Percentiles rank a stretch among this genome's conserved stretches.
Conservation (phyloP, 2,888 invertebrate genomes). For the Spodoptera littoralis region DNA sequence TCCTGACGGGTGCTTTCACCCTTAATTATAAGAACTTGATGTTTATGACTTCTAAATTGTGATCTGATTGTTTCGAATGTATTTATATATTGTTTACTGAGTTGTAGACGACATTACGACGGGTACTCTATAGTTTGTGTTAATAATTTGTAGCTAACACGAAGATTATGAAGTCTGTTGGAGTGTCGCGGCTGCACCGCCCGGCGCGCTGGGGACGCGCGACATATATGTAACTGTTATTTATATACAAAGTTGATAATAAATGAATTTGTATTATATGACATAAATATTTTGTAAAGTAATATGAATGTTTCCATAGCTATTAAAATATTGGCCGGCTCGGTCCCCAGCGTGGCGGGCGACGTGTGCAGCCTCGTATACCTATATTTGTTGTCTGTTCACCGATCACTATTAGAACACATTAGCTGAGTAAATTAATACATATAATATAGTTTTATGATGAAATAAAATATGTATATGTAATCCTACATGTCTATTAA, state of each 20-base stretch:
- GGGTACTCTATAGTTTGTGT: conserved; percentile 56
- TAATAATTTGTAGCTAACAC: conserved; percentile 76
- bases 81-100: conserved; percentile 14
- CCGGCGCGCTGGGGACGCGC: conserved; percentile 28
- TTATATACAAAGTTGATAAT: conserved; percentile 5
- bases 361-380: conserved; percentile 39
- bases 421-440: conserved; percentile 85
- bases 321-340: not conserved
- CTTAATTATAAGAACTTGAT: conserved; percentile 55
- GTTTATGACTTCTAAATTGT: conserved; percentile 47
- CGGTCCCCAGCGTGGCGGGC: conserved; percentile 34
- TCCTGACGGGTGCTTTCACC: conserved; percentile 57
- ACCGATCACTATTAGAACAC: conserved; percentile 85
- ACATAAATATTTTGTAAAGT: not conserved
- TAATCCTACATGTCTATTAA: conserved; percentile 89
- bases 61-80: conserved; percentile 47
- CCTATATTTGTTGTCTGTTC: conserved; percentile 82
- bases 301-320: too few species aligned
- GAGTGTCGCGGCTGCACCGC: conserved; percentile 23
- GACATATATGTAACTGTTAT: not conserved
- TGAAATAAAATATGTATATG: conserved; percentile 88
- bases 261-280: not conserved
- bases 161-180: conserved; percentile 61
- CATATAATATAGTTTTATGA: conserved; percentile 88
- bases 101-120: conserved; percentile 56